Evolutionary conservation across 2,888 invertebrate species (phyloP).

Genomic region (Cheilosia impressa): DNA sequence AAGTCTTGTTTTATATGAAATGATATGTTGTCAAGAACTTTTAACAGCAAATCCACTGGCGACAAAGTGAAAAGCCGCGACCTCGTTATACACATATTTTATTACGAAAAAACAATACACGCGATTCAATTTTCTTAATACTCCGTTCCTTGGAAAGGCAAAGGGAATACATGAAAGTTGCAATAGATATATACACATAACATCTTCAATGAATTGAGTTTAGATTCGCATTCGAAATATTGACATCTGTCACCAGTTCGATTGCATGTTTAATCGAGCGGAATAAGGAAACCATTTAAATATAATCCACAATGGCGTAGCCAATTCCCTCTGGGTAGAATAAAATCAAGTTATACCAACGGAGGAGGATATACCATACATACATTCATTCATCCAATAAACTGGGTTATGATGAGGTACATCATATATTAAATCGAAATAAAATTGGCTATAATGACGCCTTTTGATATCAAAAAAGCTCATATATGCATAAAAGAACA

Average conservation of each 20-base stretch:
- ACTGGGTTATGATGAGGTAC: neutral
- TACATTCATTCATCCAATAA: neutral
- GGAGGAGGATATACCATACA: neutral
- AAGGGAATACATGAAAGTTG: neutral
- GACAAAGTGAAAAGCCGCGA: no score
- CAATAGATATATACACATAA: no score
- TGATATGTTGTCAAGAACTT: no score
- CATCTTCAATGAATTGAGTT: constrained; percentile 5
- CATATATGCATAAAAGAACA: no score
- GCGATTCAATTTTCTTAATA: neutral
- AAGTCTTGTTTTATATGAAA: neutral
- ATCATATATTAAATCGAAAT: neutral
- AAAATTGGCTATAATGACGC: neutral
- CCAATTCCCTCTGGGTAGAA: no score
- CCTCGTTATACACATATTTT: no score
- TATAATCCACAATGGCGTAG: neutral
- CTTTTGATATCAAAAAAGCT: neutral
- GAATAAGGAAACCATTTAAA: neutral
- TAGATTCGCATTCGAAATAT: neutral
- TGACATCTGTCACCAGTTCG: neutral
- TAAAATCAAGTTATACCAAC: neutral
- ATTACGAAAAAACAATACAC: neutral
- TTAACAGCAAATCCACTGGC: no score
- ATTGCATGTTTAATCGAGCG: neutral
- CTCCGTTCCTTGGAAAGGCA: neutral